These are phyloP conservation scores for Neodon shergylaensis DNA, from an alignment of 2,113 vertebrate genomes.

Conservation along the genomic window DNA sequence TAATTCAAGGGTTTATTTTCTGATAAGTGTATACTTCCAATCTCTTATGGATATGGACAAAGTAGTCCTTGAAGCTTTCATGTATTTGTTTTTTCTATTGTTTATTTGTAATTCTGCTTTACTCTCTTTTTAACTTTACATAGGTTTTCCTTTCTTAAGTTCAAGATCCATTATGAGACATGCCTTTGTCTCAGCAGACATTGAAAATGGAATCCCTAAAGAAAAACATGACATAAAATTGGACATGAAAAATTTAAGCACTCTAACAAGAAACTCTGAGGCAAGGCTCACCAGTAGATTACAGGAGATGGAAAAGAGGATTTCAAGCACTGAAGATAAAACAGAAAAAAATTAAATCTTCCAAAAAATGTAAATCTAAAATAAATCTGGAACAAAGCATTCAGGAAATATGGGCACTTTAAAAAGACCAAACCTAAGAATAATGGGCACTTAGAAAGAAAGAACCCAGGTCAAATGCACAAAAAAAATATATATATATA, in stretches of 20 bases:
- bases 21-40: background rate
- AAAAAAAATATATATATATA: background rate
- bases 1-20: background rate
- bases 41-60: background rate
- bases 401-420: background rate
- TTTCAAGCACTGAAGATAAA: background rate
- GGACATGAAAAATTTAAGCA: background rate
- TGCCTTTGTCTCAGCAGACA: background rate
- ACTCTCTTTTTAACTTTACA: background rate
- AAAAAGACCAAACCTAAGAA: background rate
- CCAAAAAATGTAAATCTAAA: background rate
- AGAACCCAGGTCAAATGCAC: background rate
- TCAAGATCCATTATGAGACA: background rate
- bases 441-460: background rate
- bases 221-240: background rate
- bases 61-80: background rate
- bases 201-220: background rate
- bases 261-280: background rate
- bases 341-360: background rate
- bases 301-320: background rate
- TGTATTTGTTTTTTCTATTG: background rate
- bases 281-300: background rate
- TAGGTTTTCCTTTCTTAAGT: slow-evolving; percentile 19
- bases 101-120: background rate
- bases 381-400: background rate